These are phyloP conservation scores for Dryocosmus kuriphilus DNA, from an alignment of 2,888 invertebrate genomes.

Conservation along the genomic window DNA sequence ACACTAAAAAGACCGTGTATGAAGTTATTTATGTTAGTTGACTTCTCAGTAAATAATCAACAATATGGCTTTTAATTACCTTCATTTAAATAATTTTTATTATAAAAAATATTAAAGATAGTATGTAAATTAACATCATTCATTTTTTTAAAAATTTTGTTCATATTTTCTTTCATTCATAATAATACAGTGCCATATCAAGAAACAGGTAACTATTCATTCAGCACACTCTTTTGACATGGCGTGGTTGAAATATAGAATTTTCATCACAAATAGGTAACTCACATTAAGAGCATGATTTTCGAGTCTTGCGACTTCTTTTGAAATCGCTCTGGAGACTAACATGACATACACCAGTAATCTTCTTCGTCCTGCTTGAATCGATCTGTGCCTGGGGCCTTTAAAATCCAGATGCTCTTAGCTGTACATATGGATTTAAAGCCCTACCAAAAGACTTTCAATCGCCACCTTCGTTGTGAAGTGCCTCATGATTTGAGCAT, in stretches of 20 bases:
- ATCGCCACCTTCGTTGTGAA: too few relatives aligned
- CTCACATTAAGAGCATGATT: conserved; percentile 49
- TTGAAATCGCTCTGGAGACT: conserved; percentile 49
- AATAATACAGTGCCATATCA: conserved; percentile 42
- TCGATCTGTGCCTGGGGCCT: conserved; percentile 47
- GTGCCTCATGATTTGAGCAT: too few relatives aligned
- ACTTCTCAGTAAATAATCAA: too few relatives aligned
- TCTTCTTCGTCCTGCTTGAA: conserved; percentile 50
- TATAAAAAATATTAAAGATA: too few relatives aligned
- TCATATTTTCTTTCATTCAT: conserved; percentile 38
- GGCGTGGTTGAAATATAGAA: conserved; percentile 48
- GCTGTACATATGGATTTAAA: too few relatives aligned
- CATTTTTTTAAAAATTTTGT: too few relatives aligned
- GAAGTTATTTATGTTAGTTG: too few relatives aligned
- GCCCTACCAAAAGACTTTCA: too few relatives aligned
- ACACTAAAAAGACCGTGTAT: too few relatives aligned
- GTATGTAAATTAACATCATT: too few relatives aligned
- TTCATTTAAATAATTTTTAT: too few relatives aligned
- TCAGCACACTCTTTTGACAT: conserved; percentile 46
- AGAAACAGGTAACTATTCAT: conserved; percentile 41
- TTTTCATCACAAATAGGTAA: conserved; percentile 12
- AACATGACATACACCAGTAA: conserved; percentile 49
- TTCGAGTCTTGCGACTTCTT: conserved; percentile 49
- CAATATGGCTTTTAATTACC: too few relatives aligned
- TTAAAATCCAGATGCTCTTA: conserved; percentile 47